Percentiles rank a stretch among this genome's conserved stretches.
phyloP scores from a whole-genome alignment of 1,140 invertebrate genomes.

The Lordiphosa stackelbergi region DNA sequence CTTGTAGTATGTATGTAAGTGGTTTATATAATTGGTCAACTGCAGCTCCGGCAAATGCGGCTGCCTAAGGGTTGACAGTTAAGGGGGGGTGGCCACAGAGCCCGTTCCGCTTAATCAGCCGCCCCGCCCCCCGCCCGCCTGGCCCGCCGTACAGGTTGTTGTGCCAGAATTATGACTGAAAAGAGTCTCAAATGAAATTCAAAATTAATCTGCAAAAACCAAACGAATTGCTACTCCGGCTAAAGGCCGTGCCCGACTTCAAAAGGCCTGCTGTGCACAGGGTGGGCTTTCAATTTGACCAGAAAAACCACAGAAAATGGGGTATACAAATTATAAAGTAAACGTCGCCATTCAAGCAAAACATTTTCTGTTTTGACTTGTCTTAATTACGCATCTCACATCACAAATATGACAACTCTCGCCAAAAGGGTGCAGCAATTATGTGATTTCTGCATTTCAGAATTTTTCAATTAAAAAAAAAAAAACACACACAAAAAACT shows the following conservation, averaged over 20 bases:
- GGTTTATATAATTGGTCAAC: conserved; percentile 71
- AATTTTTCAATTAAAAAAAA: conserved; percentile 63
- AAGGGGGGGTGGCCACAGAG: not conserved
- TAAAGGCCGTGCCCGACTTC: not conserved
- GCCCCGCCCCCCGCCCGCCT: conserved; percentile 8
- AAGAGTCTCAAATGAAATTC: conserved; percentile 67
- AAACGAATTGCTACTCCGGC: conserved; percentile 40
- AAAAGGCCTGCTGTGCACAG: conserved; percentile 4
- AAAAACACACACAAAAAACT: conserved; percentile 3
- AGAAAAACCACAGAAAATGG: conserved; percentile 13
- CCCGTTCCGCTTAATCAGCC: conserved; percentile 19
- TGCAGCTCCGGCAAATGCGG: conserved; percentile 26
- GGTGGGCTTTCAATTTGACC: conserved; percentile 59
- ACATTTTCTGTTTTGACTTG: conserved; percentile 10
- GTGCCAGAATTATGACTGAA: conserved; percentile 41
- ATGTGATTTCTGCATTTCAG: conserved; percentile 51
- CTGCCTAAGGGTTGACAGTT: not conserved
- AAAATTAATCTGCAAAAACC: conserved; percentile 62
- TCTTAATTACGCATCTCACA: conserved; percentile 50
- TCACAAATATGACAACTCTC: not conserved
- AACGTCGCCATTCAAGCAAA: conserved; percentile 17
- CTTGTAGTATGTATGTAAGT: conserved; percentile 37
- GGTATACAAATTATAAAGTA: conserved; percentile 30
- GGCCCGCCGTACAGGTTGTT: not conserved
- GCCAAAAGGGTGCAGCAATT: conserved; percentile 44